Evolutionary conservation across 2,113 vertebrate genomes (phyloP).

Genomic region (Gnathonemus longibarbis): DNA sequence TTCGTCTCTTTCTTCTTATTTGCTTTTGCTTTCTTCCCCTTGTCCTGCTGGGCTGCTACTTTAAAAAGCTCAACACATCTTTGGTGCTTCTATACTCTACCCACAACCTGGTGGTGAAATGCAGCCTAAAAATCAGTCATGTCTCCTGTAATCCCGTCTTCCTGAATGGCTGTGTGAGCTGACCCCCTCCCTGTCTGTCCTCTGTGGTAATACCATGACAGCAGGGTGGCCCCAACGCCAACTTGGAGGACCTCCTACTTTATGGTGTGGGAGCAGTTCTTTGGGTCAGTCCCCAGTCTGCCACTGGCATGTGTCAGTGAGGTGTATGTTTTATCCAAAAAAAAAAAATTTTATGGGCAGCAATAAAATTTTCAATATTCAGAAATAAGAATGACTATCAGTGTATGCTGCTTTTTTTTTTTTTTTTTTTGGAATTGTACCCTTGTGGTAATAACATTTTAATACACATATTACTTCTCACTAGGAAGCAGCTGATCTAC

Average conservation of each 20-base stretch:
- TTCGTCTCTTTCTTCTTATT: constrained; percentile 11
- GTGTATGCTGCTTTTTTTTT: neutral
- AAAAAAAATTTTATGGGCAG: neutral
- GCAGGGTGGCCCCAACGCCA: neutral
- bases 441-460: neutral
- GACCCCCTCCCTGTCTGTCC: neutral
- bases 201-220: neutral
- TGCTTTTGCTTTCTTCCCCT: constrained; percentile 33
- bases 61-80: constrained; percentile 50
- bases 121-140: constrained; percentile 5
- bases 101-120: constrained; percentile 16
- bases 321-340: neutral
- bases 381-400: neutral
- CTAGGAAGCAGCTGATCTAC: constrained; percentile 28
- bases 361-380: neutral
- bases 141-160: neutral
- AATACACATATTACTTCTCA: neutral
- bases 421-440: neutral
- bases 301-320: neutral
- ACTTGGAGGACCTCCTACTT: neutral
- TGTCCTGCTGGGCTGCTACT: constrained; percentile 45
- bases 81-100: constrained; percentile 52
- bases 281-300: neutral
- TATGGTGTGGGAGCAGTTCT: neutral
- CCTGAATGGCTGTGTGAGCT: neutral